phyloP scores from a whole-genome alignment of 2,888 invertebrate species.

The Encarsia formosa region DNA sequence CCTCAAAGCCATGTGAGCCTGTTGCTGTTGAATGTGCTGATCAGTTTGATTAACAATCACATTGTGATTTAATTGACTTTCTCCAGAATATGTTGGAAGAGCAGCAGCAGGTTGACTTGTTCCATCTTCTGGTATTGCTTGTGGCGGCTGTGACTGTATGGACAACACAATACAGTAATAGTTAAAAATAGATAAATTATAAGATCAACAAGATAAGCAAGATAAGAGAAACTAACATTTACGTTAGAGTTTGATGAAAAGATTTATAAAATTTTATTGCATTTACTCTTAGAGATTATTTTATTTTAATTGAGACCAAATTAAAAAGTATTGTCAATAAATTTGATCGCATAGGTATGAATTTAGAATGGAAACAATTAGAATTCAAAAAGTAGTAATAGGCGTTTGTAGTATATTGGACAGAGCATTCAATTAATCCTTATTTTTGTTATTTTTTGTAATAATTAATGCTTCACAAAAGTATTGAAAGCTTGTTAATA shows the following conservation, averaged over 20 bases:
- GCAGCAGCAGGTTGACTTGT: slow-evolving; percentile 3
- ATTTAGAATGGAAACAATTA: too few species aligned
- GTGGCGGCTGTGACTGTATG: slow-evolving; percentile 14
- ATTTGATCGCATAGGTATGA: too few species aligned
- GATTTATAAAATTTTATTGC: too few species aligned
- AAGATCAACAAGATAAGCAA: slow-evolving; percentile 11
- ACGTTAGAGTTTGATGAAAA: background rate
- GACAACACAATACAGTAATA: slow-evolving; percentile 12
- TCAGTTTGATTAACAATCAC: slow-evolving; percentile 10
- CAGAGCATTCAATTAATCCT: too few species aligned
- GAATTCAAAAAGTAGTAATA: too few species aligned
- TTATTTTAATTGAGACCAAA: too few species aligned
- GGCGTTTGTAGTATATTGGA: too few species aligned
- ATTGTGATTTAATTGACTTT: slow-evolving; percentile 11
- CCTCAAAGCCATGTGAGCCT: slow-evolving; percentile 12
- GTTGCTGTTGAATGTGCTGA: slow-evolving; percentile 6
- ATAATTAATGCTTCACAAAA: too few species aligned
- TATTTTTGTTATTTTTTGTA: too few species aligned
- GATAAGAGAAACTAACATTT: slow-evolving; percentile 5
- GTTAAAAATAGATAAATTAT: slow-evolving; percentile 7
- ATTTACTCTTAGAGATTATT: too few species aligned
- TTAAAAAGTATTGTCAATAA: too few species aligned
- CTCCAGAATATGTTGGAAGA: slow-evolving; percentile 16
- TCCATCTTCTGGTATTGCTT: slow-evolving; percentile 2
- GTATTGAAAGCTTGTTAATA: too few species aligned